Evolutionary conservation across 2,797 vertebrate genomes (phyloP), one percentile per base, ranked within the genome.

Genomic region (Capromys pilorides): DNA sequence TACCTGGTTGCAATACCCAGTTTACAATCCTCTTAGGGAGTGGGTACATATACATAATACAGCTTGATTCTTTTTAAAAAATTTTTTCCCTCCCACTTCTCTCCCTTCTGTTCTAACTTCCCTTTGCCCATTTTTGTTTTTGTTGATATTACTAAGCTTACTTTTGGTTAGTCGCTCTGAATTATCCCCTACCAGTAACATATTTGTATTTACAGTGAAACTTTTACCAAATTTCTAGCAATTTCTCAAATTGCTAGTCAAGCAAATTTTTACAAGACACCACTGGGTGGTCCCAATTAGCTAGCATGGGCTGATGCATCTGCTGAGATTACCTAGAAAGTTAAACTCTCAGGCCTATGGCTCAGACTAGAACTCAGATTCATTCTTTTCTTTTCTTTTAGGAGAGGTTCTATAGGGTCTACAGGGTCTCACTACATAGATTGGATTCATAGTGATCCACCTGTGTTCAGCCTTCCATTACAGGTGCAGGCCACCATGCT

Each of bases 321-420:
- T 98, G 98, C 98, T 99, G 67, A 98, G 98, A 69, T 99, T 98
- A 31, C 99, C 99, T 0, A 98, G 98, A 64, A 98, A 99, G 97
- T 99, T 99, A 98, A 99, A 99, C 98, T 99, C 99, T 98, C 99
- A 98, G 98, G 99, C 98, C 1, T 99, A 99, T 31, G 98, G 99
- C 8, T 99, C 99, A 1, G 94, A 98, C 0, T 98, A 99, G 97
- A 99, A 99, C 96, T 99, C 99, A 0, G 99, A 77, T 99, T 98
- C 99, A 99, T 99, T 99, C 98, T 0, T 45, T 8, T 45, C 45
- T 45, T 45, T 45, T 45, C 45, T 45, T 45, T 45, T 45, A 4
- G 45, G 45, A 45, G 45, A 45, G 45, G 45, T 45, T 45, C 45
- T 45, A 45, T 45, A 45, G 45, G 45, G 45, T 45, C 45, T 45